These are phyloP conservation scores for Drosophila rubida DNA, from an alignment of 2,888 invertebrate species.

Conservation along the genomic window DNA sequence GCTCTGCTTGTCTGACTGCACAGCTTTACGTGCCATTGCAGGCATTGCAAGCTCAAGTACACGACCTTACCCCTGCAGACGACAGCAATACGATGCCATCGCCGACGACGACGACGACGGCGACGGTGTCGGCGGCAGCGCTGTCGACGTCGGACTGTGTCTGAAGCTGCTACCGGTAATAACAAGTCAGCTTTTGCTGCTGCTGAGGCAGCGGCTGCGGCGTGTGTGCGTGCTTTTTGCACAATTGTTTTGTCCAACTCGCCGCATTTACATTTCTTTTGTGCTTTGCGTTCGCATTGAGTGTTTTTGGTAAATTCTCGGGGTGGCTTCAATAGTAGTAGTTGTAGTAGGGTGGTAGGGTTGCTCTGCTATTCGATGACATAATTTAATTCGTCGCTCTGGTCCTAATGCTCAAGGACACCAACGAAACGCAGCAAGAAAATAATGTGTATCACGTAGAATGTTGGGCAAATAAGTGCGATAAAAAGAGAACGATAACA, in stretches of 20 bases:
- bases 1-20: conserved; percentile 28
- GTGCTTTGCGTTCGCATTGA: conserved; percentile 32
- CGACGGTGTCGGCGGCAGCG: conserved; percentile 12
- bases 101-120: conserved; percentile 17
- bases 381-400: conserved; percentile 34
- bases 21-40: conserved; percentile 63
- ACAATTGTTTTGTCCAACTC: conserved; percentile 40
- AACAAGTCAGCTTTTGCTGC: conserved; percentile 14
- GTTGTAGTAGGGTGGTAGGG: conserved; percentile 45
- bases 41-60: conserved; percentile 76
- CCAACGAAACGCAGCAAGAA: conserved; percentile 20
- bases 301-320: conserved; percentile 13
- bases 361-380: conserved; percentile 52
- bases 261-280: conserved; percentile 71
- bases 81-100: conserved; percentile 41
- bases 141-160: conserved; percentile 27
- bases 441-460: conserved; percentile 7
- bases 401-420: conserved; percentile 69
- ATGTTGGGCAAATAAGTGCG: conserved; percentile 34
- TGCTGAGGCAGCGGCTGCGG: too few relatives aligned
- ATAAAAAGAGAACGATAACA: conserved; percentile 69
- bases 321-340: conserved; percentile 35
- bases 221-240: conserved; percentile 57
- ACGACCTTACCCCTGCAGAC: conserved; percentile 76
- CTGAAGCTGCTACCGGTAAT: conserved; percentile 37